phyloP scores from a whole-genome alignment of 2,797 vertebrate species.

The Somateria mollissima region DNA sequence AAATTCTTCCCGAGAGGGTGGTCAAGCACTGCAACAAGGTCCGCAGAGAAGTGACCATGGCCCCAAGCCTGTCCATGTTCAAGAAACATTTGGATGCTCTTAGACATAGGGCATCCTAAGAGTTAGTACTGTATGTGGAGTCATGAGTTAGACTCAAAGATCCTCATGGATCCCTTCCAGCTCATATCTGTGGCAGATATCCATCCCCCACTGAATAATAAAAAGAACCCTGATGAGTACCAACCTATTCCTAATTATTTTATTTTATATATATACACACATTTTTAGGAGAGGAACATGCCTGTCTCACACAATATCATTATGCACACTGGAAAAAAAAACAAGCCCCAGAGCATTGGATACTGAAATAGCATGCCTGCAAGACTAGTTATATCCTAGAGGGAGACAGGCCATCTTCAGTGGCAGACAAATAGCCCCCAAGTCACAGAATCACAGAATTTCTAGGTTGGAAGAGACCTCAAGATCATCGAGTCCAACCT shows the following conservation, averaged over 20 bases:
- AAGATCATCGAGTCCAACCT: too few species aligned
- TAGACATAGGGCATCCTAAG: too few species aligned
- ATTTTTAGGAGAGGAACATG: not conserved
- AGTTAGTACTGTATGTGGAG: not conserved
- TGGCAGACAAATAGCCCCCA: not conserved
- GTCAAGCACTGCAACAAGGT: not conserved
- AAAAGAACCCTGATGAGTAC: not conserved
- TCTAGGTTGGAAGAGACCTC: too few species aligned
- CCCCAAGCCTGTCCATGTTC: not conserved
- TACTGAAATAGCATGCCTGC: not conserved
- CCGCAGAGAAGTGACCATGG: not conserved
- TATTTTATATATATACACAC: too few species aligned
- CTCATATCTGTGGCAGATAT: not conserved
- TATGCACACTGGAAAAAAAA: not conserved
- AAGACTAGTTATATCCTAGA: not conserved
- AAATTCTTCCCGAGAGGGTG: not conserved
- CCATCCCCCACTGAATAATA: not conserved
- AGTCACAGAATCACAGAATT: too few species aligned
- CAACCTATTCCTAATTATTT: not conserved
- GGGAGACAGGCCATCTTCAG: not conserved
- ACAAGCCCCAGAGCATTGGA: not conserved
- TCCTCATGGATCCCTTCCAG: not conserved
- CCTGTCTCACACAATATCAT: not conserved
- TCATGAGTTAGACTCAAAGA: not conserved
- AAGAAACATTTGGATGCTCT: not conserved